These are phyloP conservation scores for Brachylomia viminalis DNA, from an alignment of 2,888 invertebrate genomes.

Conservation along the genomic window DNA sequence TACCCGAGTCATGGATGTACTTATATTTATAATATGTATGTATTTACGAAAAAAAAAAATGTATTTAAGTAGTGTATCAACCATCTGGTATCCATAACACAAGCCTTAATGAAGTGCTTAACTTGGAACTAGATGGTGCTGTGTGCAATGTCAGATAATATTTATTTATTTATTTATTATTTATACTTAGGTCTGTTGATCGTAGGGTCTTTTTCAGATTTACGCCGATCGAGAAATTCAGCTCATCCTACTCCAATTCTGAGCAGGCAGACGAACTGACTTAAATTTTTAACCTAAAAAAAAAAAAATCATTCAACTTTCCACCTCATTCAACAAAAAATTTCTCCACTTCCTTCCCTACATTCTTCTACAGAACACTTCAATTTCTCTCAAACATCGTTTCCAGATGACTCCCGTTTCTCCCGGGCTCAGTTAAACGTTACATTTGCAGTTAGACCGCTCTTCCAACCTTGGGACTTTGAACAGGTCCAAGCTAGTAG, in stretches of 20 bases:
- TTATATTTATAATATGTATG: too few species aligned
- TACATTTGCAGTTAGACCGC: slow-evolving; percentile 58
- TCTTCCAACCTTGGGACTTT: slow-evolving; percentile 58
- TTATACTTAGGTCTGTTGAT: too few species aligned
- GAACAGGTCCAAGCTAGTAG: slow-evolving; percentile 67
- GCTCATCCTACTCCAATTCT: not conserved
- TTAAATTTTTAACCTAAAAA: not conserved
- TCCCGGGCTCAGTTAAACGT: slow-evolving; percentile 10
- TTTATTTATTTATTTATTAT: too few species aligned
- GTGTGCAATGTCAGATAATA: too few species aligned
- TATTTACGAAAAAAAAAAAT: too few species aligned
- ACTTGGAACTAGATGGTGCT: too few species aligned
- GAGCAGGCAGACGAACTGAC: not conserved
- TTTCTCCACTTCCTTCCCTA: not conserved
- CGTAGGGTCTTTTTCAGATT: not conserved
- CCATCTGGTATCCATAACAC: too few species aligned
- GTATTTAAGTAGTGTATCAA: too few species aligned
- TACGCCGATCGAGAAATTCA: too few species aligned
- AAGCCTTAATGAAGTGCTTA: too few species aligned
- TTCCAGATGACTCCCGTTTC: slow-evolving; percentile 18
- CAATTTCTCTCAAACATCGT: not conserved
- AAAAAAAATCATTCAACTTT: not conserved
- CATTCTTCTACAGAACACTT: not conserved
- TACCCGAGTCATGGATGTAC: too few species aligned
- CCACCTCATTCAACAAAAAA: not conserved